These are phyloP conservation scores for Bergia sp. DNA, from an alignment of 92 coral and sea anemone species.

Conservation along the genomic window DNA sequence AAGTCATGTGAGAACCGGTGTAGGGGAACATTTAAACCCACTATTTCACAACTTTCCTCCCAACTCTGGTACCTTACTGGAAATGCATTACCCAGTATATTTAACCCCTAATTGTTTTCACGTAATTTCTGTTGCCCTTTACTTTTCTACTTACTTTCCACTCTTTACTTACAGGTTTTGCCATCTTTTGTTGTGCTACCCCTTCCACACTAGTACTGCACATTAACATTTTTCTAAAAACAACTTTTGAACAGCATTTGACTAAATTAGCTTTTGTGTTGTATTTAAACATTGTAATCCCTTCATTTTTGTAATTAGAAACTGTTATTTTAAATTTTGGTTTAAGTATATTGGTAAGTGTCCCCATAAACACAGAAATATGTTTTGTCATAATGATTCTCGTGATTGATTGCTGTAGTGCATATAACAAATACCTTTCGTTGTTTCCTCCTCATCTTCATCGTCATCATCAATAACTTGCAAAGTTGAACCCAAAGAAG, in stretches of 20 bases:
- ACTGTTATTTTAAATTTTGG: no score
- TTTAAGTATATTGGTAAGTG: background rate
- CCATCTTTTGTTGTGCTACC: conserved; percentile 8
- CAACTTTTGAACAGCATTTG: background rate
- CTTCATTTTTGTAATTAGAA: no score
- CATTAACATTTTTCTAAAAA: background rate
- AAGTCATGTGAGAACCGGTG: background rate
- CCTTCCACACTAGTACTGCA: background rate
- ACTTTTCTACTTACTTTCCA: background rate
- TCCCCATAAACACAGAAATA: no score
- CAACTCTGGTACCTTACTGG: background rate
- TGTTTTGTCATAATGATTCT: no score
- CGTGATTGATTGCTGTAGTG: background rate
- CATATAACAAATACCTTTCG: conserved; percentile 2
- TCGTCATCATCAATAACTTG: background rate
- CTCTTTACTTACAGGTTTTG: background rate
- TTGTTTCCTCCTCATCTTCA: background rate
- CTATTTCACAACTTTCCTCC: background rate
- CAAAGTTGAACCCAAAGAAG: background rate
- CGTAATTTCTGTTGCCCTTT: background rate
- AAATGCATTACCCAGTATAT: conserved; percentile 1
- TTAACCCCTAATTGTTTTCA: background rate
- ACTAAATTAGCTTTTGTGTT: background rate
- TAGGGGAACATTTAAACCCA: no score
- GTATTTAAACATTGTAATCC: background rate